Base-by-base conservation (phyloP, 2,888 invertebrate genomes). In the Lochmaea crataegi region DNA sequence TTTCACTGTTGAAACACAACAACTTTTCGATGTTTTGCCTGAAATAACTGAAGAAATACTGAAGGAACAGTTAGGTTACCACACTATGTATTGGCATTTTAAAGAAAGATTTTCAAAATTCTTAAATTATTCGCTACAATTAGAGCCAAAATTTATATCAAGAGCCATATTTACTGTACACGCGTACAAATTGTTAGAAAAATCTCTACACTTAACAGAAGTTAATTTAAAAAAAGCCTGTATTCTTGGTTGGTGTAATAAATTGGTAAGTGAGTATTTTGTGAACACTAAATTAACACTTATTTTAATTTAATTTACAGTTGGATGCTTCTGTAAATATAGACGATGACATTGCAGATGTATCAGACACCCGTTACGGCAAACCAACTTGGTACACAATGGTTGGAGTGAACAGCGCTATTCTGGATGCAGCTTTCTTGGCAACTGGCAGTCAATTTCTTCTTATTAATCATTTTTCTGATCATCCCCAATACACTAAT, bases 211-310 rank as follows among this genome's bases (percentile, higher is more conserved):
- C 7, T 22, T 32, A 1, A 60, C 26, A 12, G 48, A 60, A 32
- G 45, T 32, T 45, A 68, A 60, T 3, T 10, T 68, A 1, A 60
- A 42, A 48, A 68, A 45, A 38, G 68, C 68, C 14, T 58, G 11
- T 45, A 32, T 68, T 22, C 22, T 68, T 14, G 68, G 42, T n/a
- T 68, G 68, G 68, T 68, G 58, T 60, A 6, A 42, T 48, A 58
- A 41, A 45, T 10, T 68, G 58, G 68, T 68, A 32, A 45, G 32
- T 38, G 7, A 7, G 7, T n/a, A 48, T n/a, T 2, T 5, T n/a
- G 48, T 45, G 1, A n/a, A 48, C n/a, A 7, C 0, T 38, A 9
- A 38, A 7, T 38, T 38, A 7, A 48, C 0, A 48, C 1, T n/a
- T 0, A 7, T n/a, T n/a, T 14, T 4, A n/a, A 48, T 48, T n/a